phyloP scores from a whole-genome alignment of 2,888 invertebrate species.

The Agrochola litura region DNA sequence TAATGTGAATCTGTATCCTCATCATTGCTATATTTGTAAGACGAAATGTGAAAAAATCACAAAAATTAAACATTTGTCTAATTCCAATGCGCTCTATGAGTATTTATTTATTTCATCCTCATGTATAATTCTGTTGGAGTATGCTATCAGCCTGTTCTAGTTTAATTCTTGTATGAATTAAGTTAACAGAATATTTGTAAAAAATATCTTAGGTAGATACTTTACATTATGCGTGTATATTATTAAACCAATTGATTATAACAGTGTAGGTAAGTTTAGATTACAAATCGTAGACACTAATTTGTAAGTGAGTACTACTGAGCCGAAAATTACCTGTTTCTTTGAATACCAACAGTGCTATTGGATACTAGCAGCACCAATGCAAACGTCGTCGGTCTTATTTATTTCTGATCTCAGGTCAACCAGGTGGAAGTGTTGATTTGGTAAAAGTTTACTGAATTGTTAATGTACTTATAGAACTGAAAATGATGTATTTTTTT shows the following conservation, averaged over 20 bases:
- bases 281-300: conserved; percentile 80
- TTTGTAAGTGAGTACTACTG: conserved; percentile 78
- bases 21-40: conserved; percentile 71
- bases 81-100: conserved; percentile 58
- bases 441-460: conserved; percentile 89
- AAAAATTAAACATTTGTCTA: conserved; percentile 58
- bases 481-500: conserved; percentile 89
- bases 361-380: conserved; percentile 61
- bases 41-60: conserved; percentile 63
- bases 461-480: conserved; percentile 90
- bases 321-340: conserved; percentile 68
- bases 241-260: conserved; percentile 82
- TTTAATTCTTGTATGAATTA: conserved; percentile 76
- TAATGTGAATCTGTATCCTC: conserved; percentile 79
- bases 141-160: conserved; percentile 78
- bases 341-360: conserved; percentile 57
- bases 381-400: conserved; percentile 74
- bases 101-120: conserved; percentile 75
- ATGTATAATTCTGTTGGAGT: conserved; percentile 65
- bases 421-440: conserved; percentile 85
- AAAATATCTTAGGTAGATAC: conserved; percentile 80
- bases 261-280: conserved; percentile 81
- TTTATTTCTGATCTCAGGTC: conserved; percentile 88
- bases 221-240: conserved; percentile 86
- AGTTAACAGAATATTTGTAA: conserved; percentile 78